Conservation (phyloP, 2,888 invertebrate genomes). For the Pogonocherus hispidulus region DNA sequence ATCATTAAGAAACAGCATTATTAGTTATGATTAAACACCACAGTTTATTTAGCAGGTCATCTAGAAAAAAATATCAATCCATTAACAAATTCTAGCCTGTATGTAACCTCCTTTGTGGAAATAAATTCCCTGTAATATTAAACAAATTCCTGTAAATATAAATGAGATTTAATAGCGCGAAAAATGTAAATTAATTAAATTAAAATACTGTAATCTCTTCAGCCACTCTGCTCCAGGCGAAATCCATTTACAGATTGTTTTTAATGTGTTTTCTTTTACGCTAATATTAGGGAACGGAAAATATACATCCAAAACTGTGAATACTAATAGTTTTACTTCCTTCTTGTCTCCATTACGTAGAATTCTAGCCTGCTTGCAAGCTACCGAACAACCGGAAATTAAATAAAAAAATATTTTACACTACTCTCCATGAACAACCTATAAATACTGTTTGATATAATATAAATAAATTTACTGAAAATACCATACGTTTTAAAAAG, state of each 20-base stretch:
- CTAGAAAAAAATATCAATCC: too few species aligned
- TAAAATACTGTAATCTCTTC: constrained; percentile 4
- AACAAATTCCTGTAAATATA: not conserved
- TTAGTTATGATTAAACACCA: too few species aligned
- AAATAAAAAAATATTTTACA: too few species aligned
- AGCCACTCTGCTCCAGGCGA: not conserved
- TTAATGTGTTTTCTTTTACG: not conserved
- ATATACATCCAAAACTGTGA: not conserved
- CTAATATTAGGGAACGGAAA: not conserved
- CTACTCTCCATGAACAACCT: too few species aligned
- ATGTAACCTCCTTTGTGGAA: not conserved
- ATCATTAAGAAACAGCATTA: too few species aligned
- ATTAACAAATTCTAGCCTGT: too few species aligned
- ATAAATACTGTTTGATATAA: too few species aligned
- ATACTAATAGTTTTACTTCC: not conserved
- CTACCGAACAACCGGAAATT: too few species aligned
- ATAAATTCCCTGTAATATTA: not conserved
- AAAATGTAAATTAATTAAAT: constrained; percentile 4
- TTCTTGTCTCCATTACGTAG: not conserved
- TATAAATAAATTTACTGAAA: too few species aligned
- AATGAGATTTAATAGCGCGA: not conserved
- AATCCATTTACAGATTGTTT: constrained; percentile 10
- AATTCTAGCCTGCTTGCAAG: too few species aligned
- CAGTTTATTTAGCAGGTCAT: too few species aligned
- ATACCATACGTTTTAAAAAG: too few species aligned